A percentile compares a stretch with the other conserved stretches of the same genome.
Conservation (phyloP, 2,113 vertebrate genomes). For the Falco punctatus region DNA sequence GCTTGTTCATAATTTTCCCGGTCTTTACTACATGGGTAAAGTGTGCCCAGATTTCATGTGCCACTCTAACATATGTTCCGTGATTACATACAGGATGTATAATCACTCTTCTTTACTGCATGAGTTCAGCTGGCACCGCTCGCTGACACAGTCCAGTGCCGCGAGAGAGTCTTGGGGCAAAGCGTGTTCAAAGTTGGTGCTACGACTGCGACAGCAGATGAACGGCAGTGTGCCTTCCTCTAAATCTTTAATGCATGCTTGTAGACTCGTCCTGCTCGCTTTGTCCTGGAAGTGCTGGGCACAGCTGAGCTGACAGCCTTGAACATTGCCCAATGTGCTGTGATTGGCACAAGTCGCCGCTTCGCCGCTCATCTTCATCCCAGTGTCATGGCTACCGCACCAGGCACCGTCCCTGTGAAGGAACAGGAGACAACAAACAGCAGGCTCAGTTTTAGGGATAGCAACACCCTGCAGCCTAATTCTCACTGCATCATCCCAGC, state of each 20-base stretch:
- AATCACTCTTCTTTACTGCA: conserved; percentile 62
- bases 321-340: conserved; percentile 36
- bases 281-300: background rate
- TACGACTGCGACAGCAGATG: background rate
- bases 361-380: background rate
- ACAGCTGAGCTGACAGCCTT: background rate
- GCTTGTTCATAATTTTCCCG: conserved; percentile 45
- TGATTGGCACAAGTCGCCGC: background rate
- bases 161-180: conserved; percentile 22
- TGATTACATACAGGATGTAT: conserved; percentile 68
- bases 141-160: background rate
- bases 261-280: background rate
- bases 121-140: conserved; percentile 44
- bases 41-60: conserved; percentile 69
- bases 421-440: rapidly evolving
- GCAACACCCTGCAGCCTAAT: background rate
- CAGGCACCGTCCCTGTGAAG: rapidly evolving
- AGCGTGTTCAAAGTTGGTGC: background rate
- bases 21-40: conserved; percentile 57
- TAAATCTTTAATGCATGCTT: background rate
- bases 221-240: background rate
- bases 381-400: rapidly evolving
- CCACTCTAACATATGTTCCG: conserved; percentile 48
- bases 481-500: background rate
- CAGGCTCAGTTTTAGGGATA: background rate